phyloP scores from a whole-genome alignment of 92 coral and sea anemone genomes.

The Galaxea fascicularis region DNA sequence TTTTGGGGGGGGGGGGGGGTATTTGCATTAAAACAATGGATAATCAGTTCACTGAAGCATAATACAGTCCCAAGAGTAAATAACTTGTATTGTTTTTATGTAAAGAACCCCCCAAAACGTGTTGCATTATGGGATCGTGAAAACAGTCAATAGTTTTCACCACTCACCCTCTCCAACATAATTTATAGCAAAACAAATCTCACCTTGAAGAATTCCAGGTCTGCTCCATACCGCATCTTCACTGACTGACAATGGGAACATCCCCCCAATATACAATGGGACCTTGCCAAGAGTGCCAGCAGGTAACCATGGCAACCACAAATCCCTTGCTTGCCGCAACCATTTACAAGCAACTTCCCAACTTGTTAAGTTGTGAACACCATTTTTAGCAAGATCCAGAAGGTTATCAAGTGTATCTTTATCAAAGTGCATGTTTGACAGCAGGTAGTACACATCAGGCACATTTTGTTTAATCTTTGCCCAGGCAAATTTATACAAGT shows the following conservation, averaged over 20 bases:
- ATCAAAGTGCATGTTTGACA: slow-evolving; percentile 72
- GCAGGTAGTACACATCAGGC: slow-evolving; percentile 72
- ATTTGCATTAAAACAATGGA: too few relatives aligned
- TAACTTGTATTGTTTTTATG: too few relatives aligned
- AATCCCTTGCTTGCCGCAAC: slow-evolving; percentile 70
- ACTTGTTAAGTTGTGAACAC: slow-evolving; percentile 66
- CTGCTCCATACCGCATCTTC: slow-evolving; percentile 84
- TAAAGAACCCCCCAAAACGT: too few relatives aligned
- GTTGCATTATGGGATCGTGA: too few relatives aligned
- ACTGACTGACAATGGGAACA: slow-evolving; percentile 80
- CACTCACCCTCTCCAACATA: neutral
- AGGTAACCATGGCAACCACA: slow-evolving; percentile 84
- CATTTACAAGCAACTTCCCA: slow-evolving; percentile 77
- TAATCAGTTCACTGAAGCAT: too few relatives aligned
- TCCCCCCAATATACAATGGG: slow-evolving; percentile 89
- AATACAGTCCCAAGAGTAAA: too few relatives aligned
- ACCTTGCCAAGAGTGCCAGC: slow-evolving; percentile 56
- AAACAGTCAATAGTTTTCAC: too few relatives aligned
- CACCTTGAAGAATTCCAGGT: slow-evolving; percentile 86
- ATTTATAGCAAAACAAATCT: neutral
- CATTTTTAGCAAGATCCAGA: slow-evolving; percentile 56
- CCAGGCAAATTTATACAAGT: slow-evolving; percentile 80
- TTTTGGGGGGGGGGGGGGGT: too few relatives aligned
- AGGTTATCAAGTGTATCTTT: slow-evolving; percentile 57
- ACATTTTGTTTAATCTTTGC: slow-evolving; percentile 62